Evolutionary conservation across 2,797 vertebrate species (phyloP).

Genomic region (Microhierax caerulescens): DNA sequence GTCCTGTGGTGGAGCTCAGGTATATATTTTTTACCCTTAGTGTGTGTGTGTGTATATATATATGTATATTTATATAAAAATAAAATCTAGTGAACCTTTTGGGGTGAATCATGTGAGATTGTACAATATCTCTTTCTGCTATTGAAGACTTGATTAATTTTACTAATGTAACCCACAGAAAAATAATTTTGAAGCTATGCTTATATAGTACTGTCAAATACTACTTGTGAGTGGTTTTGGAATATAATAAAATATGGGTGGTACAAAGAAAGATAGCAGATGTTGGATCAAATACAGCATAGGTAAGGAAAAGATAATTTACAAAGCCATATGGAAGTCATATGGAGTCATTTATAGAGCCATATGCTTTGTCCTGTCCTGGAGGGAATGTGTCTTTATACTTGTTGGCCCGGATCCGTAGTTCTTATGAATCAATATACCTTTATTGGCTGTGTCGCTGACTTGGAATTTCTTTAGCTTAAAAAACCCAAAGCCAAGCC

Average conservation of each 20-base stretch:
- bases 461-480: neutral
- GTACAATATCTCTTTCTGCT: neutral
- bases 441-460: neutral
- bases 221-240: neutral
- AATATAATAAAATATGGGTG: neutral
- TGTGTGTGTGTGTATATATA: neutral
- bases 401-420: neutral
- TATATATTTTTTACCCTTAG: neutral
- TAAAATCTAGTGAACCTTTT: neutral
- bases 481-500: neutral
- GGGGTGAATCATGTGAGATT: neutral
- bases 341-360: neutral
- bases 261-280: neutral
- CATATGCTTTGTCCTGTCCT: neutral
- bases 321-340: neutral
- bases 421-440: neutral
- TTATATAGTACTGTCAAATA: neutral
- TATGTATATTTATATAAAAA: too few relatives aligned
- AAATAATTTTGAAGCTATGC: too few relatives aligned
- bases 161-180: neutral
- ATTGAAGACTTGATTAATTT: neutral
- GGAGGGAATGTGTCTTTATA: neutral
- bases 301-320: neutral
- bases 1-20: neutral
- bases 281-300: neutral